phyloP scores from a whole-genome alignment of 35 echinoderm and acorn worm genomes.

The Anneissia japonica region DNA sequence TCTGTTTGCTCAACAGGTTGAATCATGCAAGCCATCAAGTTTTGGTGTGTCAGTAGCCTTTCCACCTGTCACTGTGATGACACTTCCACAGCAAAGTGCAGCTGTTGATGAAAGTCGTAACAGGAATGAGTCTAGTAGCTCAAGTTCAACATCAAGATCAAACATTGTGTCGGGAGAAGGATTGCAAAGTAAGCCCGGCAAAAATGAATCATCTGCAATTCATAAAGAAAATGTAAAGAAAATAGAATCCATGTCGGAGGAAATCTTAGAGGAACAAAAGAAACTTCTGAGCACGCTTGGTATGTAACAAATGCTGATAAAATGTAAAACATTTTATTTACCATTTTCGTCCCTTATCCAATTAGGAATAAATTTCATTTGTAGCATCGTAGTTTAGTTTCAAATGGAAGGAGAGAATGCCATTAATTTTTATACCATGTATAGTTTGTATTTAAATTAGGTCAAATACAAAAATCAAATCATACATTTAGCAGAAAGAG shows the following conservation, averaged over 20 bases:
- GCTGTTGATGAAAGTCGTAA: background rate
- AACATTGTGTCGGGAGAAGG: background rate
- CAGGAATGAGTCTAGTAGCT: background rate
- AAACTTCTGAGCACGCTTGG: conserved; percentile 82
- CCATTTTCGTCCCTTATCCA: no score
- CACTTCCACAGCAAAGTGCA: background rate
- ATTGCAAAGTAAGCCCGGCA: background rate
- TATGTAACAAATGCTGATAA: conserved; percentile 17
- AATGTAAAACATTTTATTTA: no score
- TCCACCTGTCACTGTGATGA: background rate
- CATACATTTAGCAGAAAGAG: background rate
- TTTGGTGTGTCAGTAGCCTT: conserved; percentile 60
- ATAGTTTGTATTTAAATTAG: background rate
- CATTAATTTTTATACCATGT: no score
- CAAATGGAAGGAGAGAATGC: no score
- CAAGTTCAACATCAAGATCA: background rate
- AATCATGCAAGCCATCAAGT: conserved; percentile 24
- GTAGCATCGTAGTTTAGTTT: no score
- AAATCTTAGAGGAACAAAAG: conserved; percentile 80
- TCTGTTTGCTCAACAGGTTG: conserved; percentile 79
- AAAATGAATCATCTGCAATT: conserved; percentile 20
- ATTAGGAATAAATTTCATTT: no score
- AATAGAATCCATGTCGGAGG: conserved; percentile 66
- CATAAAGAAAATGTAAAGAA: conserved; percentile 65
- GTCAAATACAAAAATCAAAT: background rate